Conservation (phyloP, 2,888 invertebrate genomes). For the Scotopteryx bipunctaria region DNA sequence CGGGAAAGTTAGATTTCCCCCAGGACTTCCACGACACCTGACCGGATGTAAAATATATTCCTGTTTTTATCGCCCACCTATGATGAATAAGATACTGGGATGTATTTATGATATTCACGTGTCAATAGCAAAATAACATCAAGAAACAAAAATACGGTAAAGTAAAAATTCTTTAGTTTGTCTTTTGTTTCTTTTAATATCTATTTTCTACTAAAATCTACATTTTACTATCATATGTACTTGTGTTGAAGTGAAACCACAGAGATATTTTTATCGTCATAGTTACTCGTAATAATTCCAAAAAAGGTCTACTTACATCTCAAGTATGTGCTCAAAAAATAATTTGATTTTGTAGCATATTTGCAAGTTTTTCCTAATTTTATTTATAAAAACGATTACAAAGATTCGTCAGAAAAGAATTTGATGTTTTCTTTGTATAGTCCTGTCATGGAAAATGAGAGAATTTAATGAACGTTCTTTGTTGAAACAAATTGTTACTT, state of each 20-base stretch:
- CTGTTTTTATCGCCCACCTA: conserved; percentile 60
- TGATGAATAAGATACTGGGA: conserved; percentile 40
- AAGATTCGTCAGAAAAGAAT: conserved; percentile 32
- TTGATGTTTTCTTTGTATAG: conserved; percentile 36
- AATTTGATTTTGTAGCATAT: conserved; percentile 22
- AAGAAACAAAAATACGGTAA: too few relatives aligned
- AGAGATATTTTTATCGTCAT: too few relatives aligned
- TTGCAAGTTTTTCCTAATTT: conserved; percentile 29
- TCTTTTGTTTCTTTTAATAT: too few relatives aligned
- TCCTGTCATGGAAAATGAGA: conserved; percentile 33
- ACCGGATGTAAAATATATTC: conserved; percentile 82
- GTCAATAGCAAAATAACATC: too few relatives aligned
- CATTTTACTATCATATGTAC: too few relatives aligned
- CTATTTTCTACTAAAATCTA: too few relatives aligned
- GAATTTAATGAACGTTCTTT: conserved; percentile 34
- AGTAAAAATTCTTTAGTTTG: too few relatives aligned
- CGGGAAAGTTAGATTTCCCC: conserved; percentile 83
- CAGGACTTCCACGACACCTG: conserved; percentile 80
- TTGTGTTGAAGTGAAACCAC: too few relatives aligned
- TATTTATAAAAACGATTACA: conserved; percentile 30
- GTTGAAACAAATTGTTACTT: conserved; percentile 29
- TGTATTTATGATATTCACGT: too few relatives aligned
- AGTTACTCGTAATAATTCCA: too few relatives aligned
- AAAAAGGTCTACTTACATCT: too few relatives aligned
- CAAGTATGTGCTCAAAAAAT: too few relatives aligned